A percentile compares a stretch with the other conserved stretches of the same genome.
These are phyloP conservation scores for Catostomus latipinnis DNA, from an alignment of 2,797 vertebrate species.

Conservation along the genomic window DNA sequence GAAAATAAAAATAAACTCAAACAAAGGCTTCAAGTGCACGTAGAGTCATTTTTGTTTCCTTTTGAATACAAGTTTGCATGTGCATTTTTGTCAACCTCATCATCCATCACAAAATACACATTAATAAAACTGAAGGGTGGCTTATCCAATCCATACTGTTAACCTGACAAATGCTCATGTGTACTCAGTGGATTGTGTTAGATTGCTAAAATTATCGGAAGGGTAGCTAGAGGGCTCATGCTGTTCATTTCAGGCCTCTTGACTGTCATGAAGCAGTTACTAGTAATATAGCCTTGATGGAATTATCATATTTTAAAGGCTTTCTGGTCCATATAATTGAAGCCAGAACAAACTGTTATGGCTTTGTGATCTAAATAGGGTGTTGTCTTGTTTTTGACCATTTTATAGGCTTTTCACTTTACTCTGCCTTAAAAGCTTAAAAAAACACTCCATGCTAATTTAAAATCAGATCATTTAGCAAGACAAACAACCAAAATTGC, in stretches of 20 bases:
- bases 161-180: no score
- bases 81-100: no score
- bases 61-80: no score
- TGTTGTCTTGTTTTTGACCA: neutral
- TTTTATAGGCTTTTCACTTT: neutral
- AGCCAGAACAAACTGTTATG: neutral
- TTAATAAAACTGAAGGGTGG: no score
- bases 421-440: neutral
- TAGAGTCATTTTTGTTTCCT: no score
- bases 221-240: neutral
- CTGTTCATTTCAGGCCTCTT: neutral
- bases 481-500: slow-evolving; percentile 13
- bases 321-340: neutral
- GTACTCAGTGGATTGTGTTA: no score
- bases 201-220: no score
- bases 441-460: neutral
- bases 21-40: slow-evolving; percentile 1
- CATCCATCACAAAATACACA: no score
- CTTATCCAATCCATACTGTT: no score
- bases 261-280: neutral
- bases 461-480: neutral
- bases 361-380: neutral
- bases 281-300: neutral
- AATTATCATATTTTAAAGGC: neutral
- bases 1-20: neutral